A percentile compares a stretch with the other conserved stretches of the same genome.
These are phyloP conservation scores for Alligator mississippiensis DNA, from an alignment of 2,113 vertebrate genomes.

Conservation along the genomic window DNA sequence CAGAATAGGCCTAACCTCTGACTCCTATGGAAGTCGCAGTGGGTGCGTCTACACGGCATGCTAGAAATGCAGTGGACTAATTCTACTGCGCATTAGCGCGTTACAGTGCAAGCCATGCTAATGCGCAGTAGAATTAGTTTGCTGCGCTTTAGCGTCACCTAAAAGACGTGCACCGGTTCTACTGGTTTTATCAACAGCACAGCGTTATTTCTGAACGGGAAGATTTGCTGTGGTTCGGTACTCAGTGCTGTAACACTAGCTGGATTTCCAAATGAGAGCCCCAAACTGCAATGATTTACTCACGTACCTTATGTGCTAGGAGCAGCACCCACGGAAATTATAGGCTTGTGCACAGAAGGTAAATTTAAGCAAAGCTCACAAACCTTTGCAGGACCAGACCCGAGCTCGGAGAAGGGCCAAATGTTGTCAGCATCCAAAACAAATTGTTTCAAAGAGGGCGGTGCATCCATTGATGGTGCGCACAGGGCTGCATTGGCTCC, in stretches of 20 bases:
- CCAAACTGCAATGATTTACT: neutral
- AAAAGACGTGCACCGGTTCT: no score
- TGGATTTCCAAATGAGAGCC: neutral
- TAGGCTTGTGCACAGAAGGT: neutral
- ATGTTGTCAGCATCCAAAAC: neutral
- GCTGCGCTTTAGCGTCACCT: no score
- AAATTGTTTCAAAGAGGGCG: neutral
- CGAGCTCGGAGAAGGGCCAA: neutral
- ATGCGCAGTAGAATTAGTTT: no score
- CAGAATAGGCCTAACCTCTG: neutral
- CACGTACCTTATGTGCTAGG: fast-evolving
- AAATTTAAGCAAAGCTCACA: neutral
- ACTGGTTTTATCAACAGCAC: neutral
- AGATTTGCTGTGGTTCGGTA: neutral
- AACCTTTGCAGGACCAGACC: neutral
- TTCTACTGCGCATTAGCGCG: no score
- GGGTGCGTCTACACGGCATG: neutral
- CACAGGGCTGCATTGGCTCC: neutral
- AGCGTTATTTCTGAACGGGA: neutral
- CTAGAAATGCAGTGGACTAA: no score
- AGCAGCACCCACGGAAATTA: neutral
- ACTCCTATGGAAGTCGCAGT: neutral
- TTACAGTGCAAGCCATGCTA: no score
- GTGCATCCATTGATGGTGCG: neutral
- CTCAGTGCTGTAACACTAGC: fast-evolving